A percentile compares a stretch with the other conserved stretches of the same genome.
Evolutionary conservation across 2,888 invertebrate genomes (phyloP).

Genomic region (Tridacna gigas): DNA sequence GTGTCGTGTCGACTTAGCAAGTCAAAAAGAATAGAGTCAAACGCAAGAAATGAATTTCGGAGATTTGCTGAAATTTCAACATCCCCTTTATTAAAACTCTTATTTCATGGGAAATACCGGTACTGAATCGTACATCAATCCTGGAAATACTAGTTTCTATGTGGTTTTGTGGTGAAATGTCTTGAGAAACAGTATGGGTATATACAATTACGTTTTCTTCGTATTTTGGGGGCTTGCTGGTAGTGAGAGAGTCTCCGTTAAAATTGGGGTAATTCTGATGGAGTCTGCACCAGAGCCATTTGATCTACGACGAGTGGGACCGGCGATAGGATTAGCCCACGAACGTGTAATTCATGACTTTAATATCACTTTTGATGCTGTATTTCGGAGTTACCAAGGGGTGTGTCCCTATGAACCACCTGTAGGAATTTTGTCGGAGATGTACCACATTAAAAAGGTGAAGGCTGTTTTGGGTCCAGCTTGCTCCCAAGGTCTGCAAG

Average conservation of each 20-base stretch:
- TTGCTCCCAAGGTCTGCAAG: conserved; percentile 66
- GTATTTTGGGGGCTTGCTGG: no score
- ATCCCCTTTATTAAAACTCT: no score
- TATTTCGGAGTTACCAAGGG: conserved; percentile 65
- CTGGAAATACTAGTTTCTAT: no score
- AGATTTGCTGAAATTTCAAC: no score
- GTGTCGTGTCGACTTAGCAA: no score
- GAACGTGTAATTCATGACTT: conserved; percentile 46
- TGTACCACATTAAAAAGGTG: conserved; percentile 62
- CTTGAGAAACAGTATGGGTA: no score
- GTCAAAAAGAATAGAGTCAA: no score
- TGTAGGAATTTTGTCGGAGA: conserved; percentile 66
- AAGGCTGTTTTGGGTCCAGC: conserved; percentile 70
- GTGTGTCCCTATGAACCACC: conserved; percentile 68
- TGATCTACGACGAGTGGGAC: conserved; percentile 63
- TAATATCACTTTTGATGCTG: conserved; percentile 55
- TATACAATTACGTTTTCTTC: no score
- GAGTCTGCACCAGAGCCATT: conserved; percentile 68
- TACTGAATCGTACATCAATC: no score
- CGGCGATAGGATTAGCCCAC: conserved; percentile 68
- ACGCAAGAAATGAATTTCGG: no score
- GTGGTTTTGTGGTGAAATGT: no score
- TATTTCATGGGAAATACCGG: no score
- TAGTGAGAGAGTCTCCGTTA: conserved; percentile 17
- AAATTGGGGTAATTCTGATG: conserved; percentile 70